A percentile compares a stretch with the other conserved stretches of the same genome.
Evolutionary conservation across 2,888 invertebrate species (phyloP).

Genomic region (Pterobdella sp.): DNA sequence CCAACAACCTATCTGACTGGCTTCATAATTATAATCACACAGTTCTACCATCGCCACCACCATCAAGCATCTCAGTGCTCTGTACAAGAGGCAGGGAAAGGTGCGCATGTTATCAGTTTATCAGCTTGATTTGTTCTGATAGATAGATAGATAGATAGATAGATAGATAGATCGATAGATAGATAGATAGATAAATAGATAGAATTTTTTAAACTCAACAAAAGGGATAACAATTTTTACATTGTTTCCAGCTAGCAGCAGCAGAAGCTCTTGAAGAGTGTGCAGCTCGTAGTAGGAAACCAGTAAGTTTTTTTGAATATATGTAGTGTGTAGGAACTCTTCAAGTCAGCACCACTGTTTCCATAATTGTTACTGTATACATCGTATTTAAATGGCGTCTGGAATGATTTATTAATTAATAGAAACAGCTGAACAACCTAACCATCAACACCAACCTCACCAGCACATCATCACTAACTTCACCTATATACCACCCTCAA

Average conservation of each 20-base stretch:
- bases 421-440: not conserved
- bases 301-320: slow-evolving; percentile 25
- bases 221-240: no score
- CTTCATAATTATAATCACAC: slow-evolving; percentile 25
- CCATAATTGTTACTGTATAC: not conserved
- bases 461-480: not conserved
- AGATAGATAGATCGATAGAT: no score
- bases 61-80: slow-evolving; percentile 90
- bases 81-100: slow-evolving; percentile 95
- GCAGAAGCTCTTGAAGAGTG: slow-evolving; percentile 97
- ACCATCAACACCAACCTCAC: not conserved
- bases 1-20: not conserved
- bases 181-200: no score
- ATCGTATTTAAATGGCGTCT: not conserved
- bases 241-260: slow-evolving; percentile 54
- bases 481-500: not conserved
- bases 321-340: not conserved
- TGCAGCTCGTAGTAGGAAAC: slow-evolving; percentile 73
- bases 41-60: slow-evolving; percentile 66
- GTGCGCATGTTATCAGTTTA: slow-evolving; percentile 64
- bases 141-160: no score
- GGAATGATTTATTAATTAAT: not conserved
- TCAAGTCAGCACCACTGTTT: not conserved
- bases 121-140: no score
- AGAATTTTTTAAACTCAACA: no score